A percentile compares a stretch with the other conserved stretches of the same genome.
phyloP scores from a whole-genome alignment of 2,797 vertebrate genomes.

The Brotula barbata region DNA sequence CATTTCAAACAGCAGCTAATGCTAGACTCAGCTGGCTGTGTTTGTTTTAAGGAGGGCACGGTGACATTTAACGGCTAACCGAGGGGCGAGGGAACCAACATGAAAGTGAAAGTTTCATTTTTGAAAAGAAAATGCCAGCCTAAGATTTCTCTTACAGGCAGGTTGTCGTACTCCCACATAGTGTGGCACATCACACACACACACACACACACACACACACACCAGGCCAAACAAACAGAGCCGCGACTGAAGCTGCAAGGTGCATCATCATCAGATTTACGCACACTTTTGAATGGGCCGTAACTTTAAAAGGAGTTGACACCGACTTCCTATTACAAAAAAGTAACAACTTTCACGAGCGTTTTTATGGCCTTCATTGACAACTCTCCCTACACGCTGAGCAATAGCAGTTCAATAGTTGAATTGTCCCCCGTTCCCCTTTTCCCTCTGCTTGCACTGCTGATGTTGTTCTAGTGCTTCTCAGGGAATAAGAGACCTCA shows the following conservation, averaged over 20 bases:
- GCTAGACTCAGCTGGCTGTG: slow-evolving; percentile 69
- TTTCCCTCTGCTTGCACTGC: slow-evolving; percentile 42
- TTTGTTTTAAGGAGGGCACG: slow-evolving; percentile 76
- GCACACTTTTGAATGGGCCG: slow-evolving; percentile 71
- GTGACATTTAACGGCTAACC: slow-evolving; percentile 77
- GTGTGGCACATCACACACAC: slow-evolving; percentile 11
- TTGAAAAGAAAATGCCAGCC: slow-evolving; percentile 70
- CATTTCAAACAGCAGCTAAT: slow-evolving; percentile 75
- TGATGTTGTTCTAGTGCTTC: slow-evolving; percentile 70
- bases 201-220: slow-evolving; percentile 19
- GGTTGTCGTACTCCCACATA: slow-evolving; percentile 45
- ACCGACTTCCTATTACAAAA: slow-evolving; percentile 75
- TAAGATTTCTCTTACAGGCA: slow-evolving; percentile 68
- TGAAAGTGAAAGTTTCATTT: slow-evolving; percentile 74
- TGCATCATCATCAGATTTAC: slow-evolving; percentile 70
- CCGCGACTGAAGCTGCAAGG: slow-evolving; percentile 53
- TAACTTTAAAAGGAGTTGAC: slow-evolving; percentile 77
- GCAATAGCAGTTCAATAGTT: slow-evolving; percentile 61
- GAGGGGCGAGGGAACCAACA: slow-evolving; percentile 67
- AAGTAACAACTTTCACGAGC: slow-evolving; percentile 74
- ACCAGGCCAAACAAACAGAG: not conserved
- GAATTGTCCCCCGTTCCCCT: slow-evolving; percentile 55
- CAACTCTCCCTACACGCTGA: slow-evolving; percentile 50
- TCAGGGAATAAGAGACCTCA: slow-evolving; percentile 73
- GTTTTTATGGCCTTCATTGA: slow-evolving; percentile 75